Conservation (phyloP, 2,113 vertebrate species). For the Natator depressus region DNA sequence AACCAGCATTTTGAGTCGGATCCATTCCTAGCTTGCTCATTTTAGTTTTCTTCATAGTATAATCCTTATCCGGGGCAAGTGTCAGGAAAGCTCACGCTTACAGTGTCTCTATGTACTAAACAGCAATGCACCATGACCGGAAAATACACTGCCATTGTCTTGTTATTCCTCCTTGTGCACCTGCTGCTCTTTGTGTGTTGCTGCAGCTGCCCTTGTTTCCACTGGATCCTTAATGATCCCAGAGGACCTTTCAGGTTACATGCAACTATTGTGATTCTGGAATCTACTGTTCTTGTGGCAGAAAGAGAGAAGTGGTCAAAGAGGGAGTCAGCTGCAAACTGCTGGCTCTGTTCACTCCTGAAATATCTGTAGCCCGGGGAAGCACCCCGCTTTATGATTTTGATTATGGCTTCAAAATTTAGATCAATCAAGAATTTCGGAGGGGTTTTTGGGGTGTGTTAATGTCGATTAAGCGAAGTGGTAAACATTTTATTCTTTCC, state of each 20-base stretch:
- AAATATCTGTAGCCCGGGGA: background rate
- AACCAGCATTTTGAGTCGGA: background rate
- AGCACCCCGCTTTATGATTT: background rate
- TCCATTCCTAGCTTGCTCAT: background rate
- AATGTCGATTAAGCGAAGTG: conserved; percentile 22
- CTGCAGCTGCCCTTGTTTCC: background rate
- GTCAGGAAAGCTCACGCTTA: rapidly evolving
- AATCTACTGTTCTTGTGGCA: rapidly evolving
- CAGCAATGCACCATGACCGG: background rate
- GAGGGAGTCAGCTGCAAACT: background rate
- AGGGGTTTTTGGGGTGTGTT: background rate
- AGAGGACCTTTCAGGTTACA: rapidly evolving
- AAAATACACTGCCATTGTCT: rapidly evolving
- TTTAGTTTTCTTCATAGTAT: rapidly evolving
- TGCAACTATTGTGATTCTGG: background rate
- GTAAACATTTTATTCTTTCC: conserved; percentile 32
- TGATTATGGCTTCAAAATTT: background rate
- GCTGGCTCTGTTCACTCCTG: background rate
- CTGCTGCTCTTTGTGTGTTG: background rate
- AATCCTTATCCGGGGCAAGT: background rate
- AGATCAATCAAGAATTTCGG: conserved; percentile 11
- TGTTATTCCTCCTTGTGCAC: background rate
- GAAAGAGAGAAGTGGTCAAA: too few species aligned
- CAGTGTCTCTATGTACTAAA: rapidly evolving
- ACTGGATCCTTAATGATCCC: rapidly evolving